Percentiles rank a stretch among this genome's conserved stretches.
phyloP scores from a whole-genome alignment of 1,140 invertebrate species.

The Periplaneta americana region DNA sequence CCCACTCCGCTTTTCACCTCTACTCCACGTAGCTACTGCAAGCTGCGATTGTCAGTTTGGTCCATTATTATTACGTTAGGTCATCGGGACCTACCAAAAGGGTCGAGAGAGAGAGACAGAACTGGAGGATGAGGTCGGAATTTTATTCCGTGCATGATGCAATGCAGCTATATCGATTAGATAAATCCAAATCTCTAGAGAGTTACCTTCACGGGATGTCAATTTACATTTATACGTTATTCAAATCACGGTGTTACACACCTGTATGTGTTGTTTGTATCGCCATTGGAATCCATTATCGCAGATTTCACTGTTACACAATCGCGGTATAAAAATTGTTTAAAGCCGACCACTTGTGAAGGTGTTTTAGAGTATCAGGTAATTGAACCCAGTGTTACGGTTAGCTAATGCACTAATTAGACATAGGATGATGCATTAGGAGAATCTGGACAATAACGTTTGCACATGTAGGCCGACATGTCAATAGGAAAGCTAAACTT shows the following conservation, averaged over 20 bases:
- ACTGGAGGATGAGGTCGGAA: too few species aligned
- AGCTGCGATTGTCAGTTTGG: neutral
- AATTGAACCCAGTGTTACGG: neutral
- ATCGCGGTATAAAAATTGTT: too few species aligned
- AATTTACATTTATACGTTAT: neutral
- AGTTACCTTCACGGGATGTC: neutral
- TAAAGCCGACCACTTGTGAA: neutral
- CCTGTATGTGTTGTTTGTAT: neutral
- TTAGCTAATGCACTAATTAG: neutral
- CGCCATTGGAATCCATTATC: neutral
- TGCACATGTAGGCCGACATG: too few species aligned
- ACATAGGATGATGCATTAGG: neutral
- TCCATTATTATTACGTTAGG: neutral
- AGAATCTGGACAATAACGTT: neutral
- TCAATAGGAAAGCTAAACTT: too few species aligned
- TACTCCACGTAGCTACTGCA: neutral
- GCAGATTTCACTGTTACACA: neutral
- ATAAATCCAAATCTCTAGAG: neutral
- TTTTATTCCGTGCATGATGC: neutral
- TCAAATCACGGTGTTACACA: neutral
- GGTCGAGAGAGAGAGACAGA: too few species aligned
- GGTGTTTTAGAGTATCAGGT: neutral
- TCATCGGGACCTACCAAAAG: too few species aligned
- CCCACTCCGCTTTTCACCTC: too few species aligned
- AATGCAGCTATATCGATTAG: neutral